These are phyloP conservation scores for Sepiola atlantica DNA, from an alignment of 2,888 invertebrate genomes.

Conservation along the genomic window DNA sequence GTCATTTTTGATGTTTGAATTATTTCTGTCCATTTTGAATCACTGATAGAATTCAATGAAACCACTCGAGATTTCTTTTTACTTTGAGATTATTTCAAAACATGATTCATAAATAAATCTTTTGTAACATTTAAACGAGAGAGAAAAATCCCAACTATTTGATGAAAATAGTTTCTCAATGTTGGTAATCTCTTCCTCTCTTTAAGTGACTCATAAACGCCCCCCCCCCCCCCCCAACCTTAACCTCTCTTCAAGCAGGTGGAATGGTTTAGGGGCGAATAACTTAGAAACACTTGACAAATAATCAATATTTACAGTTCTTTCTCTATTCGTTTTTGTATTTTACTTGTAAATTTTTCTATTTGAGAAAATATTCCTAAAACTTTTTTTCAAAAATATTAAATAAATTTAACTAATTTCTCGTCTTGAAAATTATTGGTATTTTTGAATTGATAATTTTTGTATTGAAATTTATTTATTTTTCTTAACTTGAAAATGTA, in stretches of 20 bases:
- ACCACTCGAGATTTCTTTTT: rapidly evolving
- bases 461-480: neutral
- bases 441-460: neutral
- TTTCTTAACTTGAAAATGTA: no score
- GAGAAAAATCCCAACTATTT: no score
- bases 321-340: neutral
- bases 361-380: neutral
- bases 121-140: neutral
- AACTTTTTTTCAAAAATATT: neutral
- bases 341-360: neutral
- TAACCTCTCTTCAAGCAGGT: no score
- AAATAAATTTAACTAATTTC: neutral
- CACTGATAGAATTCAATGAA: neutral
- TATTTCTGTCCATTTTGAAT: neutral
- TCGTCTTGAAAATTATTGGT: neutral
- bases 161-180: neutral
- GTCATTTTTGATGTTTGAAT: neutral
- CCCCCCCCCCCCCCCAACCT: neutral
- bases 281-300: neutral
- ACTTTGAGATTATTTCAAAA: neutral
- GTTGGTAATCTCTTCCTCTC: neutral
- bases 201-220: neutral
- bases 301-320: neutral
- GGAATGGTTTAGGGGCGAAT: neutral
- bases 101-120: neutral